Conservation (phyloP, 92 coral and sea anemone species). For the Zoanthus gigantus region DNA sequence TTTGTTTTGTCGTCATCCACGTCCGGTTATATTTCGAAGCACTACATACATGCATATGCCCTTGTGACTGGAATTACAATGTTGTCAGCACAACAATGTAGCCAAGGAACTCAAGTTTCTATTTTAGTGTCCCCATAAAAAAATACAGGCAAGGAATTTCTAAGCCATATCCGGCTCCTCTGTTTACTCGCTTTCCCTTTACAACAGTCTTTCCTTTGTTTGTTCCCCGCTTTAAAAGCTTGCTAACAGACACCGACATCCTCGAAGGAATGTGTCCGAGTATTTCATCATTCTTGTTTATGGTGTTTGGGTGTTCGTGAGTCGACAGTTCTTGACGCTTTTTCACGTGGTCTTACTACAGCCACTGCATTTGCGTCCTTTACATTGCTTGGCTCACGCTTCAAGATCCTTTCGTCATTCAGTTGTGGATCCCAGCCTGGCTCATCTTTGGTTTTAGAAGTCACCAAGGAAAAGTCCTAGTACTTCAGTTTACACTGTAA, state of each 20-base stretch:
- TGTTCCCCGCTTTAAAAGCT: slow-evolving; percentile 50
- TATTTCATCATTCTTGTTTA: slow-evolving; percentile 35
- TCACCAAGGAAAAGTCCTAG: no score
- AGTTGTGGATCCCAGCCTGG: slow-evolving; percentile 53
- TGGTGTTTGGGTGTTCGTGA: slow-evolving; percentile 17
- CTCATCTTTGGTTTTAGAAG: slow-evolving; percentile 16
- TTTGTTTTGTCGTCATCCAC: no score
- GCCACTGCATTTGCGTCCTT: slow-evolving; percentile 55
- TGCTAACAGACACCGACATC: slow-evolving; percentile 46
- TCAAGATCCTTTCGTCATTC: slow-evolving; percentile 38
- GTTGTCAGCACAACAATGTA: no score
- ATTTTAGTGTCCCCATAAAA: no score
- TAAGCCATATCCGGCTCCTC: slow-evolving; percentile 48
- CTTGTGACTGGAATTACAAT: no score
- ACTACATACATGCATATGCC: no score
- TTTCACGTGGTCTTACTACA: slow-evolving; percentile 24
- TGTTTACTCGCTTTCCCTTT: slow-evolving; percentile 51
- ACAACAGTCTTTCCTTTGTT: slow-evolving; percentile 47
- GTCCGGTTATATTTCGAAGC: no score
- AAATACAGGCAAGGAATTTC: no score
- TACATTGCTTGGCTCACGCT: slow-evolving; percentile 51
- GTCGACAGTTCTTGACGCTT: slow-evolving; percentile 22
- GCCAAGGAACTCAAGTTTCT: no score
- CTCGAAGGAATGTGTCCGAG: slow-evolving; percentile 53
- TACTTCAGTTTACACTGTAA: no score